These are phyloP conservation scores for Hypomecis atomaria DNA, from an alignment of 2,888 invertebrate genomes.

Conservation along the genomic window DNA sequence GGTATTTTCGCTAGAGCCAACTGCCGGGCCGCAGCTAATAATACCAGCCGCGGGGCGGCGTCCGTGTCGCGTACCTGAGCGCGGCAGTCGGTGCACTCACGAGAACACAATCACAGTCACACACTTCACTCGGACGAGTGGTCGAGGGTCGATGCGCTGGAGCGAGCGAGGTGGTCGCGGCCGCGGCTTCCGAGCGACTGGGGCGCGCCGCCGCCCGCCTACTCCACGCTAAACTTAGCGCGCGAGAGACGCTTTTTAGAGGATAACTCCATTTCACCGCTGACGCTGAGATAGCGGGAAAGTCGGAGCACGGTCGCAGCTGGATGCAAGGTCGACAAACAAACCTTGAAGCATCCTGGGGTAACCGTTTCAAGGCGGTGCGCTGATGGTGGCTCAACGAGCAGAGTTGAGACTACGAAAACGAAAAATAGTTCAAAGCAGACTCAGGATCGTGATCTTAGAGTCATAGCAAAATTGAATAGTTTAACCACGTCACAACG, in stretches of 20 bases:
- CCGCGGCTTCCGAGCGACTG: slow-evolving; percentile 82
- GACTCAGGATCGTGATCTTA: not conserved
- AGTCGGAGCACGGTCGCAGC: slow-evolving; percentile 56
- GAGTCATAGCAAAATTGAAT: not conserved
- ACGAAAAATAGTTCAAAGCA: not conserved
- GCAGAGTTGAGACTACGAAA: not conserved
- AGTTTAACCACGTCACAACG: not conserved
- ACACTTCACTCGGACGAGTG: slow-evolving; percentile 81
- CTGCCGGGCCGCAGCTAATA: slow-evolving; percentile 46
- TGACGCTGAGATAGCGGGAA: slow-evolving; percentile 53
- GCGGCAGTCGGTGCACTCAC: slow-evolving; percentile 58
- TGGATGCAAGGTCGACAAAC: slow-evolving; percentile 71
- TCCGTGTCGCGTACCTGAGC: slow-evolving; percentile 55
- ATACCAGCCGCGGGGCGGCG: slow-evolving; percentile 50
- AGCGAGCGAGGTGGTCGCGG: slow-evolving; percentile 78
- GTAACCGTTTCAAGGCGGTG: slow-evolving; percentile 2
- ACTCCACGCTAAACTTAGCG: slow-evolving; percentile 72
- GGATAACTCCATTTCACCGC: slow-evolving; percentile 69
- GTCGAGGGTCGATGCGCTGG: slow-evolving; percentile 79
- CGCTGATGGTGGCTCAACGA: not conserved
- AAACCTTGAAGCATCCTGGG: slow-evolving; percentile 58
- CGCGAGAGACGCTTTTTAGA: slow-evolving; percentile 55
- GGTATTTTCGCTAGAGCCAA: slow-evolving; percentile 53
- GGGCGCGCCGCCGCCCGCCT: slow-evolving; percentile 55
- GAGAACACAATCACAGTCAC: slow-evolving; percentile 79